Evolutionary conservation across 1,140 invertebrate genomes (phyloP), one percentile per base, ranked within the genome.

Genomic region (Trissolcus basalis): DNA sequence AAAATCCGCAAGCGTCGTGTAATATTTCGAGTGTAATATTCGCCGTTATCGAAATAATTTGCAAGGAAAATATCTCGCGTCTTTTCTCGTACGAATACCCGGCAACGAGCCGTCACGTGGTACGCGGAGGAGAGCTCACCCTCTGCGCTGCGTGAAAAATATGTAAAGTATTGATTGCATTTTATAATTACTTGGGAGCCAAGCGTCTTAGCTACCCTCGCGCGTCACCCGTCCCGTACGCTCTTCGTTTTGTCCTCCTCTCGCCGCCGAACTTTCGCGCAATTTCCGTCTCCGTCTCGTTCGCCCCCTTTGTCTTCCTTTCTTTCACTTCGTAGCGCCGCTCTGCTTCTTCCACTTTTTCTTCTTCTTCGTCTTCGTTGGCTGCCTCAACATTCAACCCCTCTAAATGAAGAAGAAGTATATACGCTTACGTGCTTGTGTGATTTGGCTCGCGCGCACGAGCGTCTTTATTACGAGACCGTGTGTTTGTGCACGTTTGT

Each of bases 101-200:
- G 63, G 74, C 68, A 71, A 77, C 63, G 67, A 68, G 70, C 70
- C 72, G 75, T 78, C 75, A 71, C 73, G 73, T 73, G 73, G 73
- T 79, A 78, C 70, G 36, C 65, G 36, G 53, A 78, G 71, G 64
- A 27, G 19, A 78, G 75, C 67, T 78, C 76, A 80, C 76, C 79
- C 79, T 77, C 79, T 77, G 76, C 77, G 80, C 82, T 84, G 85
- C 85, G 86, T 87, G 86, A 87, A 88, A 88, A 88, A 88, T 88
- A 88, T 88, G 86, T 88, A 88, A 88, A 88, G 87, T 88, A 88
- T 88, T 88, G 87, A 88, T 88, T 88, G 86, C 87, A 87, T 88
- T 88, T 88, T 88, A 88, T 88, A 88, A 88, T 88, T 88, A 88
- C 87, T 88, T 87, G 86, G 87, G 82, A 87, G 83, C 82, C 84